Base-by-base conservation (phyloP, 2,113 vertebrate genomes). In the Alethe diademata region DNA sequence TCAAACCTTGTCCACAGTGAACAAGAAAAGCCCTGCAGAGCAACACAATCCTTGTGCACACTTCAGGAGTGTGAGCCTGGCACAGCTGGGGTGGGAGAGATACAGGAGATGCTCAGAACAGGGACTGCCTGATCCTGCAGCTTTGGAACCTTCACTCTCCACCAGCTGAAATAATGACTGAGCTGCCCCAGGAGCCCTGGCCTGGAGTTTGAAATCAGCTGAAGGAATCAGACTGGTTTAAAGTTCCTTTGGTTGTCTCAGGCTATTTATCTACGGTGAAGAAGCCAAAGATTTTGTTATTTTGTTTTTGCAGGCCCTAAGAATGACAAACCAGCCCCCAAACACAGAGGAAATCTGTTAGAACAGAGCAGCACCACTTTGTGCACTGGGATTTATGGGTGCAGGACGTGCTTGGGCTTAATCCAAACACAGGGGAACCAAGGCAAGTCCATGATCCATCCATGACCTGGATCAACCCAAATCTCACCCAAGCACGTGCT, bases 1-100 rank as follows among this genome's bases (percentile, higher is more conserved):
- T 62, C 51, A 65, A 53, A 65, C 14, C 11, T 47, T 71, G 51
- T 31, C 36, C 31, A 36, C 0, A 5, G 19, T 1, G 0, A 66
- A 64, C 26, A 60, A 43, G 35, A 31, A 35, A 61, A 89, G 12
- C 3, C 66, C 80, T 51, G 69, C 51, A 92, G 58, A 80, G 70
- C 18, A 45, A 6, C 42, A 5, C 8, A 12, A 29, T 11, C 45
- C 28, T 23, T 2, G 17, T 6, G 8, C 5, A 20, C 60, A 5
- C 65, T 26, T 16, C 0, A 2, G 60, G 65, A 5, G 7, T 0
- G 48, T 5, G 53, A 72, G 48, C 17, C 35, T 8, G 4, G 67
- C 43, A 23, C 45, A 35, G 61, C 48, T 22, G 54, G 54, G 38
- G 3, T 33, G 47, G 70, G n/a, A 64, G 11, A 25, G 73, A 14